These are phyloP conservation scores for Lasioglossum zephyrum DNA, from an alignment of 2,888 invertebrate species.

Conservation along the genomic window DNA sequence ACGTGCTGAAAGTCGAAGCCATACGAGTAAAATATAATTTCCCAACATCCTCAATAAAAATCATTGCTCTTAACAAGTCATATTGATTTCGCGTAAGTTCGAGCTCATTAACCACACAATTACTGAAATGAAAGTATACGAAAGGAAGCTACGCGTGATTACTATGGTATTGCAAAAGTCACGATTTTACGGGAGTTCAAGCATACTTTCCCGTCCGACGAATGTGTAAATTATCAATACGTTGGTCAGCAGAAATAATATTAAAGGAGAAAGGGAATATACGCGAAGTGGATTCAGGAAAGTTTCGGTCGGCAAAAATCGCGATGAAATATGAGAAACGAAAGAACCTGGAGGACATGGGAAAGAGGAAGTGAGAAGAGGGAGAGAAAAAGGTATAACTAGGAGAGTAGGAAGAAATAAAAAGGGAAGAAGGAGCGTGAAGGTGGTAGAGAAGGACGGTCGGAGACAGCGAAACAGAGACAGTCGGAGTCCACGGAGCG, in stretches of 20 bases:
- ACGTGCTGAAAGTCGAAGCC: neutral
- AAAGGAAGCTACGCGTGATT: neutral
- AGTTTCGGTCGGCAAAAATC: neutral
- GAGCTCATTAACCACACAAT: neutral
- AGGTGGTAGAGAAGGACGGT: slow-evolving; percentile 17
- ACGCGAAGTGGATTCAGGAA: neutral
- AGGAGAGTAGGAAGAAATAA: slow-evolving; percentile 25
- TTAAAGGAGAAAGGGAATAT: neutral
- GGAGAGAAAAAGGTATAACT: slow-evolving; percentile 13
- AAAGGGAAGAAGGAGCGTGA: slow-evolving; percentile 18
- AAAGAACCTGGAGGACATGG: neutral
- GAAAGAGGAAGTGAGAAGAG: slow-evolving; percentile 6
- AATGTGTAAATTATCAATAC: neutral
- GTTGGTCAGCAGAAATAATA: neutral
- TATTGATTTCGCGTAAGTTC: neutral
- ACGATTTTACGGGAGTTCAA: neutral
- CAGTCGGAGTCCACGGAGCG: slow-evolving; percentile 61
- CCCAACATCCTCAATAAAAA: neutral
- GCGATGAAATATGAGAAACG: neutral
- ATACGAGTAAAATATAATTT: neutral
- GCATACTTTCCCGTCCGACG: neutral
- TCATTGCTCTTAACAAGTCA: neutral
- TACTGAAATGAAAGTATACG: neutral
- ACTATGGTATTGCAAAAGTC: neutral
- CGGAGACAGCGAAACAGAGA: slow-evolving; percentile 11